Base-by-base conservation (phyloP, 2,888 invertebrate species). In the Nomada goodeniana region DNA sequence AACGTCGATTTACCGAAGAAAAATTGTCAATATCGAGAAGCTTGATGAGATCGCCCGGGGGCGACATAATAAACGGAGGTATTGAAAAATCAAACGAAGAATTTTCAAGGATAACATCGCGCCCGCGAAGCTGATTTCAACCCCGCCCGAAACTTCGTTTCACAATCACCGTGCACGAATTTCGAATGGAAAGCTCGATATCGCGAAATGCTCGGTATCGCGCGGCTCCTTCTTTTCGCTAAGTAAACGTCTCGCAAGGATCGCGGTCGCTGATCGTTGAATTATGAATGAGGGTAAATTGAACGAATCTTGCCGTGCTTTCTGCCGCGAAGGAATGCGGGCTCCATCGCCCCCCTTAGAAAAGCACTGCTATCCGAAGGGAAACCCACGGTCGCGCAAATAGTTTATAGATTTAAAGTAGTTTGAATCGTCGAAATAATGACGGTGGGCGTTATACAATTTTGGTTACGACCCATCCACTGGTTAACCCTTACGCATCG, bases 281-380 rank as follows among this genome's bases (percentile, higher is more conserved):
- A 73, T 73, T 73, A 73, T 73, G 73, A 73, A 73, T 73, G 73
- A 73, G 65, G 47, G 65, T 73, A 73, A 73, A 73, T 73, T 73
- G 73, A 73, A 73, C 65, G 73, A 59, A 73, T 73, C 67, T 29
- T 50, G 57, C 47, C 67, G 65, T 73, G 67, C 73, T 67, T 73
- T 67, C 57, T 23, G 57, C 47, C 23, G 36, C 20, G 67, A 57
- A 73, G 67, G 57, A 67, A 73, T 23, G 36, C 57, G 20, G 65
- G 10, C 67, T 67, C n/a, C 9, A 29, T 57, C 57, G 47, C 29
- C 47, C 23, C 26, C 23, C 36, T 67, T 18, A 26, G n/a, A 18
- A 59, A 67, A 73, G 57, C 73, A 73, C 73, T 57, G 29, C 63
- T 44, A 63, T 44, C 42, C 63, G 53, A 20, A 23, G 50, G 20